A percentile compares a stretch with the other conserved stretches of the same genome.
Conservation (phyloP, 2,888 invertebrate species). For the Eilema sororculum region DNA sequence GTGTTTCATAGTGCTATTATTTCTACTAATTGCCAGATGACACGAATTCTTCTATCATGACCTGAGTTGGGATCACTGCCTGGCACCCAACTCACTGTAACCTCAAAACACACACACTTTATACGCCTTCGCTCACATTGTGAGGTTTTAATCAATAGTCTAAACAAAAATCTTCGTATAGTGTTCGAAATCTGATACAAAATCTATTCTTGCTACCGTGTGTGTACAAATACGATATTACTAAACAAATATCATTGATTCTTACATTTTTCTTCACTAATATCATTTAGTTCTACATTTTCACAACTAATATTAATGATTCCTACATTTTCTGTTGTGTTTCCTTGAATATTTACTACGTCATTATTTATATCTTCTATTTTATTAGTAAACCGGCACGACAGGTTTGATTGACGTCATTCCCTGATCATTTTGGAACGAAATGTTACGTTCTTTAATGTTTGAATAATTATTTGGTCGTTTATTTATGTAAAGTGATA, state of each 20-base stretch:
- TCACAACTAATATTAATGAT: background rate
- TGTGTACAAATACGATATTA: background rate
- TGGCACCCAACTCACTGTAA: slow-evolving; percentile 18
- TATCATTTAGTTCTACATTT: background rate
- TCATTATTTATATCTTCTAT: background rate
- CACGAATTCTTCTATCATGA: slow-evolving; percentile 32
- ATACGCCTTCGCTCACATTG: slow-evolving; percentile 4
- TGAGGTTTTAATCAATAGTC: slow-evolving; percentile 17
- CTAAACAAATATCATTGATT: background rate
- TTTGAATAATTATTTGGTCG: slow-evolving; percentile 1
- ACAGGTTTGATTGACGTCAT: background rate
- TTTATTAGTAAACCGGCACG: background rate
- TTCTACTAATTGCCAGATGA: slow-evolving; percentile 33
- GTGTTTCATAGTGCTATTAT: slow-evolving; percentile 42
- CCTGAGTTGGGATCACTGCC: slow-evolving; percentile 25
- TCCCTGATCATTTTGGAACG: background rate
- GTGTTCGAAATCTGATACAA: background rate
- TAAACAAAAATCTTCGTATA: slow-evolving; percentile 6
- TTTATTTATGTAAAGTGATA: background rate
- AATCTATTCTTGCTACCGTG: background rate
- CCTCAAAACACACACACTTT: background rate
- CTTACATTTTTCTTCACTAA: no score
- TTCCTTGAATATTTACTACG: background rate
- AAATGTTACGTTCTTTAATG: background rate
- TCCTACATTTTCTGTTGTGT: background rate